Percentiles rank a stretch among this genome's conserved stretches.
Evolutionary conservation across 2,113 vertebrate species (phyloP).

Genomic region (Passerina amoena): DNA sequence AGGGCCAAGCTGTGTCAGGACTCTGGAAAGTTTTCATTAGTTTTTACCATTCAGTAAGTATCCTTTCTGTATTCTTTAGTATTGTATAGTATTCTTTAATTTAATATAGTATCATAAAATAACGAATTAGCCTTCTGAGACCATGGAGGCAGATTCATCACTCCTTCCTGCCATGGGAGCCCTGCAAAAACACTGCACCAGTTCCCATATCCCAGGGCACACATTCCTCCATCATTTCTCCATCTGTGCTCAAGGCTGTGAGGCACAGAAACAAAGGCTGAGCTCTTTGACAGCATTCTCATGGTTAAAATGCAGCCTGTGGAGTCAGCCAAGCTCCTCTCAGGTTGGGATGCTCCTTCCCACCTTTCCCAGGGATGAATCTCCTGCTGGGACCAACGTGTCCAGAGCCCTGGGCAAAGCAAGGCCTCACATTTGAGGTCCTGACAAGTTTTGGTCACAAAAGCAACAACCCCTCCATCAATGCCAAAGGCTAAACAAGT

Average conservation of each 20-base stretch:
- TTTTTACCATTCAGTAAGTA: too few relatives aligned
- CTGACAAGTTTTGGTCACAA: not conserved
- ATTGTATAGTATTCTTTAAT: too few relatives aligned
- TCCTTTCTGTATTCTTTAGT: too few relatives aligned
- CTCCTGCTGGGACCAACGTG: rapidly evolving
- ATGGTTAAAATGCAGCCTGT: not conserved
- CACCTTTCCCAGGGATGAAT: not conserved
- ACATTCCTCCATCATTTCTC: not conserved
- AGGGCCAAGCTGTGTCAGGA: too few relatives aligned
- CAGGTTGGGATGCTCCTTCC: not conserved
- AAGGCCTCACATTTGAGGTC: rapidly evolving
- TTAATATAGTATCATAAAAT: too few relatives aligned
- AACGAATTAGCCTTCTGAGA: too few relatives aligned
- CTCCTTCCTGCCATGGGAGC: too few relatives aligned
- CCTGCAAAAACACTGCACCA: too few relatives aligned
- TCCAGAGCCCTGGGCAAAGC: not conserved
- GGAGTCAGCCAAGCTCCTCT: not conserved
- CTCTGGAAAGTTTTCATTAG: too few relatives aligned
- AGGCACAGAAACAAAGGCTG: not conserved
- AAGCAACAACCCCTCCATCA: constrained; percentile 39
- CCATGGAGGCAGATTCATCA: too few relatives aligned
- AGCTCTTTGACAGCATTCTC: not conserved
- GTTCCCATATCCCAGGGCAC: not conserved
- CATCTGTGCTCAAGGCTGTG: rapidly evolving
- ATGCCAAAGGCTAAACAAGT: constrained; percentile 56